Conservation (phyloP, 2,888 invertebrate species). For the Dryococelus australis region DNA sequence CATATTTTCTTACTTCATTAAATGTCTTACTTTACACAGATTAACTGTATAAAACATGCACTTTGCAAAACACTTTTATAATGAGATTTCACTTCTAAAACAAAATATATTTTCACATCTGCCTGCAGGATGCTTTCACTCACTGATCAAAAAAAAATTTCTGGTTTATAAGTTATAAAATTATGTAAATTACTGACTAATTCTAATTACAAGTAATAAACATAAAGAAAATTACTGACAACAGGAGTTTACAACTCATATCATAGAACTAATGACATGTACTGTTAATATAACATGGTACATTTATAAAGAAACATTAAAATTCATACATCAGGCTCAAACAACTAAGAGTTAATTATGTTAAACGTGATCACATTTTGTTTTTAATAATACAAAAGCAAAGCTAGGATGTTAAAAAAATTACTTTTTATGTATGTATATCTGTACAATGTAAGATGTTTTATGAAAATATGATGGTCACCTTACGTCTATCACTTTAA, state of each 20-base stretch:
- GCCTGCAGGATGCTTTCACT: background rate
- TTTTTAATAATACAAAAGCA: background rate
- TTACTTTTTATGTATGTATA: conserved; percentile 16
- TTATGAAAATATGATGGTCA: conserved; percentile 16
- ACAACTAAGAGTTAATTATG: background rate
- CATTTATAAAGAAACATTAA: background rate
- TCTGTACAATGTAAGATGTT: background rate
- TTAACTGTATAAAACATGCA: background rate
- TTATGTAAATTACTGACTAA: background rate
- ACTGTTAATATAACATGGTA: conserved; percentile 16
- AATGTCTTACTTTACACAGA: background rate
- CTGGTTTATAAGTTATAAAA: background rate
- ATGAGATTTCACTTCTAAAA: conserved; percentile 5
- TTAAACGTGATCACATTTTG: background rate
- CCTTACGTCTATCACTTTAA: background rate
- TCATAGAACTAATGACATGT: background rate
- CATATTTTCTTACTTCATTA: background rate
- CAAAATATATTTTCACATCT: background rate
- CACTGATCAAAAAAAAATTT: background rate
- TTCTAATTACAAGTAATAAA: background rate
- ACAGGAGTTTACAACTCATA: conserved; percentile 11
- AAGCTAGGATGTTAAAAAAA: conserved; percentile 9
- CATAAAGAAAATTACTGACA: background rate
- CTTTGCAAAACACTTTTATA: conserved; percentile 9
- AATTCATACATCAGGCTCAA: background rate